Evolutionary conservation across 2,797 vertebrate genomes (phyloP).

Genomic region (Acipenser transmontanus): DNA sequence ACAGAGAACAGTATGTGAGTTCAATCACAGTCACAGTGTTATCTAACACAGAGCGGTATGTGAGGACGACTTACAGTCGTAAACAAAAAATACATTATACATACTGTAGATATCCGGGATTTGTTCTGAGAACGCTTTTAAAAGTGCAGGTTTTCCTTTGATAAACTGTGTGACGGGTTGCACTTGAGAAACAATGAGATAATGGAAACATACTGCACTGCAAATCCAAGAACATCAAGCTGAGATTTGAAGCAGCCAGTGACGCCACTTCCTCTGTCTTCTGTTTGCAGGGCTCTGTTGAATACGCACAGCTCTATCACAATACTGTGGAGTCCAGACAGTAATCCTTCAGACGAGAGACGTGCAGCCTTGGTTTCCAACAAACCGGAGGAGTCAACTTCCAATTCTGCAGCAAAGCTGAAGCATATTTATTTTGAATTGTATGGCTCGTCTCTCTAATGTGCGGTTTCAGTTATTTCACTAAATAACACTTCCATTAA

Average conservation of each 20-base stretch:
- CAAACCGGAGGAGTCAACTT: too few species aligned
- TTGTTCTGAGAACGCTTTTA: background rate
- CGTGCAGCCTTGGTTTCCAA: too few species aligned
- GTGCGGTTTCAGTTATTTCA: too few species aligned
- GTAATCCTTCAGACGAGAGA: background rate
- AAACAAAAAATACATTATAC: too few species aligned
- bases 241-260: background rate
- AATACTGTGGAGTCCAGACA: slow-evolving; percentile 31
- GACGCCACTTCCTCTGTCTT: slow-evolving; percentile 22
- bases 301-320: slow-evolving; percentile 50
- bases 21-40: background rate
- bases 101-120: background rate
- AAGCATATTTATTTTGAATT: too few species aligned
- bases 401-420: too few species aligned
- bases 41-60: too few species aligned
- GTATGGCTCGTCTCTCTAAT: too few species aligned
- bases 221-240: background rate
- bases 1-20: too few species aligned
- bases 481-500: too few species aligned
- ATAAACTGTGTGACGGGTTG: too few species aligned
- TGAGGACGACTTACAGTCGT: too few species aligned
- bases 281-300: slow-evolving; percentile 43
- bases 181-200: background rate
- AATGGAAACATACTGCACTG: background rate
- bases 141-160: background rate